Evolutionary conservation across 2,888 invertebrate genomes (phyloP).

Genomic region (Tenthredo mesomela): DNA sequence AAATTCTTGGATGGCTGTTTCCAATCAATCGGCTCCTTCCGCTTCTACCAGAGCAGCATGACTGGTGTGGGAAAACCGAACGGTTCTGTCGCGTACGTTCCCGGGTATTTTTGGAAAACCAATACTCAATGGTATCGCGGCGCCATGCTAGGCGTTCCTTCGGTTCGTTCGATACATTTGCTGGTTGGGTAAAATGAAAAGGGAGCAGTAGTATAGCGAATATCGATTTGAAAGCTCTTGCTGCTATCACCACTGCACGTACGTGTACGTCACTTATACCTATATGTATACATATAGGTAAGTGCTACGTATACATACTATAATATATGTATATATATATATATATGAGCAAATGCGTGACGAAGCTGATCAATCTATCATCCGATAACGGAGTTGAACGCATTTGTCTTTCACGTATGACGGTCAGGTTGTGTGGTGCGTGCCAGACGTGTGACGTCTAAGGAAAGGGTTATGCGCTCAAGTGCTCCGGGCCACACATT

Average conservation of each 20-base stretch:
- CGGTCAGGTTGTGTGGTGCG: constrained; percentile 45
- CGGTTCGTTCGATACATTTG: constrained; percentile 27
- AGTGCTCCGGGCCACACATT: constrained; percentile 77
- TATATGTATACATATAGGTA: not conserved
- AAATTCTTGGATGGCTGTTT: constrained; percentile 71
- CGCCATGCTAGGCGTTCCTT: constrained; percentile 9
- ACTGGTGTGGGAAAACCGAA: constrained; percentile 76
- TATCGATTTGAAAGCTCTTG: constrained; percentile 41
- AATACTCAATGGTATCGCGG: constrained; percentile 33
- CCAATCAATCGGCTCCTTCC: constrained; percentile 78
- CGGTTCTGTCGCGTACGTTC: constrained; percentile 75
- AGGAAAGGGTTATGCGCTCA: constrained; percentile 76
- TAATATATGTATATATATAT: not conserved
- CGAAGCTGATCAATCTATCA: not conserved
- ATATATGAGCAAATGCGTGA: constrained; percentile 16
- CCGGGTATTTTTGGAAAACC: constrained; percentile 56
- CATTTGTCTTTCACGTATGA: constrained; percentile 44
- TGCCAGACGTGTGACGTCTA: constrained; percentile 55
- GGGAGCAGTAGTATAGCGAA: not conserved
- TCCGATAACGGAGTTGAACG: constrained; percentile 6
- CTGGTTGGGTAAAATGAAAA: constrained; percentile 42
- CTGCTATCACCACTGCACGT: not conserved
- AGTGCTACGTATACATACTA: not conserved
- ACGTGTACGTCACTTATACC: not conserved
- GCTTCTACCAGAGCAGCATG: constrained; percentile 76